phyloP scores from a whole-genome alignment of 2,888 invertebrate species.

The Zhuqinia jingwanae region DNA sequence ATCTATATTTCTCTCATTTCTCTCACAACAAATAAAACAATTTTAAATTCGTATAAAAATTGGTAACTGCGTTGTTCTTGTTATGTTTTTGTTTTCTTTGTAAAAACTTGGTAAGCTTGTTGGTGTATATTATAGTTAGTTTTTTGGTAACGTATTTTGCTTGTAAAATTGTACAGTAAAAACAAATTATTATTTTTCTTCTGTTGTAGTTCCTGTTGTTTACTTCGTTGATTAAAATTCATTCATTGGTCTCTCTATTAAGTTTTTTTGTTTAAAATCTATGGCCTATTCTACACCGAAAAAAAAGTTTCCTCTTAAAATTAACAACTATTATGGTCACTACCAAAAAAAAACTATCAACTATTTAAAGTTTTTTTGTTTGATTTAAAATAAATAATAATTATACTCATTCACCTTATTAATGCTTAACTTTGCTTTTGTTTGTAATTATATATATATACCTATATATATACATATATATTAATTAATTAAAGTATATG shows the following conservation, averaged over 20 bases:
- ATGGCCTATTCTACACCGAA: constrained; percentile 1
- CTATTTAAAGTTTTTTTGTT: too few species aligned
- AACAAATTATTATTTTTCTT: background rate
- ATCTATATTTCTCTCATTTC: background rate
- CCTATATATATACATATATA: too few species aligned
- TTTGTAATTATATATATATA: too few species aligned
- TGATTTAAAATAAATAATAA: constrained; percentile 22
- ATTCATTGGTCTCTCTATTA: constrained; percentile 38
- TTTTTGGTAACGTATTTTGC: background rate
- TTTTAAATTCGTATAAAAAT: constrained; percentile 16
- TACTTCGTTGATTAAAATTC: constrained; percentile 55
- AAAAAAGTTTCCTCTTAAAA: too few species aligned
- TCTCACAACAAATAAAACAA: background rate
- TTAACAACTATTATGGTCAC: background rate
- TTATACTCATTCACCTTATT: background rate
- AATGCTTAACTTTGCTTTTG: background rate
- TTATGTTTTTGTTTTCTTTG: constrained; percentile 25
- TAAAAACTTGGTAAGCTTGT: constrained; percentile 8
- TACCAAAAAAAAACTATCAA: background rate
- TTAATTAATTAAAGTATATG: too few species aligned
- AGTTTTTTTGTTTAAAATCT: constrained; percentile 7
- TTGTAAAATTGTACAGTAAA: background rate
- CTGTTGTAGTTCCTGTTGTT: background rate
- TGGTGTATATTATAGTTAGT: background rate
- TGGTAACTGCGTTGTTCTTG: constrained; percentile 60